A percentile compares a stretch with the other conserved stretches of the same genome.
phyloP scores from a whole-genome alignment of 2,797 vertebrate species.

The Setipinna tenuifilis region DNA sequence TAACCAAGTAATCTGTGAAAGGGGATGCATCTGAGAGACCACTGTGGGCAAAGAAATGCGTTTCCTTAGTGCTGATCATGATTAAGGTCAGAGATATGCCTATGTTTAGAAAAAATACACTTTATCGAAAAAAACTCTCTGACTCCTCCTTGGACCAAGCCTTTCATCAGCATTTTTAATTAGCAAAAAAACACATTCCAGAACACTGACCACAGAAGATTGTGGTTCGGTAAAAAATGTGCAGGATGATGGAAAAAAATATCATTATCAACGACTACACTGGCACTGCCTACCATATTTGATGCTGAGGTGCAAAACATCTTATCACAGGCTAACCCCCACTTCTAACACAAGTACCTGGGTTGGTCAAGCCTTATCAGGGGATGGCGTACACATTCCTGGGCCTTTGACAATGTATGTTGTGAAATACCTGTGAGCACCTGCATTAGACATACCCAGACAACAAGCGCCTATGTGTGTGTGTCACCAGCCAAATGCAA shows the following conservation, averaged over 20 bases:
- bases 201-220: not conserved
- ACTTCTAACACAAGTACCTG: slow-evolving; percentile 43
- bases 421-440: slow-evolving; percentile 57
- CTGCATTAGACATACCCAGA: slow-evolving; percentile 8
- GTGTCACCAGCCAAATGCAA: not conserved
- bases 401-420: slow-evolving; percentile 48
- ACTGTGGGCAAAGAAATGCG: not conserved
- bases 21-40: not conserved
- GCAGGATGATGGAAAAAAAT: not conserved
- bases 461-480: not conserved
- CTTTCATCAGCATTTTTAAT: not conserved
- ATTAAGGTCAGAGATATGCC: not conserved
- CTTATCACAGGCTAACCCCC: not conserved
- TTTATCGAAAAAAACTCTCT: not conserved
- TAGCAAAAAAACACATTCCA: slow-evolving; percentile 10
- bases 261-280: not conserved
- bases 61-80: not conserved
- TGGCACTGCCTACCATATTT: not conserved
- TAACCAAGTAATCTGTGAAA: not conserved
- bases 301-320: not conserved
- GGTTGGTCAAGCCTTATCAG: slow-evolving; percentile 55
- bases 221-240: not conserved
- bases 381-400: slow-evolving; percentile 44
- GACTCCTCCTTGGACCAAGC: not conserved
- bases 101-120: no score